A percentile compares a stretch with the other conserved stretches of the same genome.
phyloP scores from a whole-genome alignment of 1,140 invertebrate genomes.

The Aphaenogaster rudis region DNA sequence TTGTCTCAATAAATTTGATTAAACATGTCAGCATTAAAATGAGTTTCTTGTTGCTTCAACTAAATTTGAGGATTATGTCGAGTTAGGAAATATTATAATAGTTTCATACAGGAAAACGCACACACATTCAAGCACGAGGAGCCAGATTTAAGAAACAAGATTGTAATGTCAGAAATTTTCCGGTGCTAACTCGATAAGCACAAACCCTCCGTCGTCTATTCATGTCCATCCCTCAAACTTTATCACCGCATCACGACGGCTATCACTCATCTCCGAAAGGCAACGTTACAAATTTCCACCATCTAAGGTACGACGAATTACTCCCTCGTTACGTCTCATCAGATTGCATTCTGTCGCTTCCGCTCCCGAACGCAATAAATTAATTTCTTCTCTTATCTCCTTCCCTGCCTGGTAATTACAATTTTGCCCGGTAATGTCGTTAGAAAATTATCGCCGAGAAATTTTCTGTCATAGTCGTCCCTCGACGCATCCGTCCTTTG shows the following conservation, averaged over 20 bases:
- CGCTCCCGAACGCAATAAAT: constrained; percentile 47
- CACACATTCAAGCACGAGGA: neutral
- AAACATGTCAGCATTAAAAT: neutral
- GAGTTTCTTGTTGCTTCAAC: neutral
- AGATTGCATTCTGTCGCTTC: constrained; percentile 34
- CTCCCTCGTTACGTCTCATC: constrained; percentile 47
- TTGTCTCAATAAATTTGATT: neutral
- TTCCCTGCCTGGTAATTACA: constrained; percentile 27
- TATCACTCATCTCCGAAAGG: constrained; percentile 41
- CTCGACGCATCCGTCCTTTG: constrained; percentile 19
- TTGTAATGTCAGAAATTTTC: constrained; percentile 11
- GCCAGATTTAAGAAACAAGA: neutral
- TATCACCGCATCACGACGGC: constrained; percentile 24
- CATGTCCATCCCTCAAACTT: constrained; percentile 23
- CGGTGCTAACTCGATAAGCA: constrained; percentile 2
- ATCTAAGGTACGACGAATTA: constrained; percentile 32
- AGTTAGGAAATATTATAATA: neutral
- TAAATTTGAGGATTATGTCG: constrained; percentile 10
- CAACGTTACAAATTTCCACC: constrained; percentile 44
- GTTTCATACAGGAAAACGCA: neutral
- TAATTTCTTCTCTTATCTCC: constrained; percentile 33
- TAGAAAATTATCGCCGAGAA: constrained; percentile 48
- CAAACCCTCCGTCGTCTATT: constrained; percentile 29
- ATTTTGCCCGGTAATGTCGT: constrained; percentile 21
- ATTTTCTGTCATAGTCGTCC: constrained; percentile 3